Evolutionary conservation across 2,888 invertebrate genomes (phyloP), one percentile per base, ranked within the genome.

Genomic region (Auanema sp.): DNA sequence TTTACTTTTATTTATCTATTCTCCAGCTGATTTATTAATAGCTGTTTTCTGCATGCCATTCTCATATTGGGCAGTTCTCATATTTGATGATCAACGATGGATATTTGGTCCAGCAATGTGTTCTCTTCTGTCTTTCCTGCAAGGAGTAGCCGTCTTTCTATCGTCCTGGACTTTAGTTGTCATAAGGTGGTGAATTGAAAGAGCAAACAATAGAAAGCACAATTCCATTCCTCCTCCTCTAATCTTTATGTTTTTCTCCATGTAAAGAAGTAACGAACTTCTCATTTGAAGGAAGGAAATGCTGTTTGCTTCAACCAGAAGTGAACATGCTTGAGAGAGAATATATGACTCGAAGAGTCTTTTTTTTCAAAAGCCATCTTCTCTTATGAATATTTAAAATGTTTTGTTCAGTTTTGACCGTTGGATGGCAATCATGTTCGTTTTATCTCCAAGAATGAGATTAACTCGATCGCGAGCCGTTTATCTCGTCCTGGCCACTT

Each of bases 31-130:
- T 71, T 79, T 86, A n/a, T 72, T 86, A 51, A 86, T 86, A 81
- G 83, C 85, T 3, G 74, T 85, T 6, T 77, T 86, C 63, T 86
- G 86, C 71, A 85, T 86, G 58, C 86, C 86, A 8, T 84, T 85
- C 68, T 84, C 84, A 50, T 85, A 86, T 68, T 83, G 86, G 70
- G 84, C 85, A 52, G 85, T 84, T 64, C 70, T 86, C 21, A 78
- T 86, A 10, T 78, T 85, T 44, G 78, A 80, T 66, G 80, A 81
- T 59, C 81, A 81, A 58, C 81, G 84, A 50, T 86, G 86, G 86
- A 83, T 85, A 2, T 86, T 86, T 71, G 85, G 85, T n/a, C 77
- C 79, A 10, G 61, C 79, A 6, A 72, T 85, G 77, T 86, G 86
- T 70, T 84, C 84, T 12, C 64, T 85, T 3, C 84, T 86, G 6